Base-by-base conservation (phyloP, 1,140 invertebrate species). In the Protaetia brevitarsis region DNA sequence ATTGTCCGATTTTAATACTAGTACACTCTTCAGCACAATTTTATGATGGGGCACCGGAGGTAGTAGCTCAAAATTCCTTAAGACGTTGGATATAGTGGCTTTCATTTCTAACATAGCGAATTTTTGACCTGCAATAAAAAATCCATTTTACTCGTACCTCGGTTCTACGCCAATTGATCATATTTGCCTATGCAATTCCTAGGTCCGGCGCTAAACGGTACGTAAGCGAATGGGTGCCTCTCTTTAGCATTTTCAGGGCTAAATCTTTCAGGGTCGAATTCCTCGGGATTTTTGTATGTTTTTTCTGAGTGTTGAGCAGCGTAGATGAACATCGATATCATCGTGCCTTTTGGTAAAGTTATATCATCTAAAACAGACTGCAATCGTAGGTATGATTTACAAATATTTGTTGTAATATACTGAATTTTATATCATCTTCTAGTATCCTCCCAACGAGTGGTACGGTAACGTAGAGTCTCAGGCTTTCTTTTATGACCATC, bases 61-160 rank as follows among this genome's bases (percentile, higher is more conserved):
- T 69, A 79, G 57, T 29, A 86, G 64, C 59, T 80, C 74, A 70
- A 86, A 95, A 69, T 84, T 83, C 23, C 87, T 79, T 11, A 94
- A 74, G n/a, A 93, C 73, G 11, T 82, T 80, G 0, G 88, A 85
- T 36, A 93, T 76, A 3, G 89, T 79, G 0, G 86, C 81, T 76
- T 93, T 93, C 75, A 88, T 83, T 79, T 93, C 90, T 67, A 91
- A 73, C 76, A 89, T 82, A 3, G 91, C 91, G 77, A 92, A 93
- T 76, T 87, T 90, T 76, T 91, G 88, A 37, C 89, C 88, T 86
- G 68, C 16, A 77, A 73, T 56, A 64, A 19, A 13, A 68, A 36
- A 19, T 37, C 56, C 13, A 60, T 16, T n/a, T 19, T 23, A 13
- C n/a, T 26, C 13, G 23, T 13, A 3, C 21, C 6, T 7, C 27